Evolutionary conservation across 2,888 invertebrate species (phyloP), one percentile per base, ranked within the genome.

Genomic region (Trichopria drosophilae): DNA sequence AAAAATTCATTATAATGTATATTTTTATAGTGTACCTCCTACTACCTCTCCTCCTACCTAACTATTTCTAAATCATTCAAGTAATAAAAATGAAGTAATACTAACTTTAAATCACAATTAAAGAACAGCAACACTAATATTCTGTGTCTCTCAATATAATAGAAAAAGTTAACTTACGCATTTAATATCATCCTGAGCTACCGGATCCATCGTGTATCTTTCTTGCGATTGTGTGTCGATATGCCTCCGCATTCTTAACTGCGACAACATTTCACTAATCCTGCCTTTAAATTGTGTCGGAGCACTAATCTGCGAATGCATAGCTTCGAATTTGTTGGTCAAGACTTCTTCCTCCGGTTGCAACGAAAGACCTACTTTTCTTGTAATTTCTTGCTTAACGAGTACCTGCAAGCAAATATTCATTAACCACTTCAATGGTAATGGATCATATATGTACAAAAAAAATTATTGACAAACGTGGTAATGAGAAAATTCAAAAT

Each of bases 221-320:
- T 88, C 86, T 32, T 84, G 84, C 5, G 79, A 77, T 12, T 81
- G 81, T 32, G 82, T 81, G 45, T 80, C 77, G 50, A 79, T 73
- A 29, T 77, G 77, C 49, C 84, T 80, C 62, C 87, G 86, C 73
- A 91, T 82, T 49, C 89, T 82, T 64, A 94, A 87, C 60, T 93
- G 92, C 12, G 94, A 91, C 59, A 94, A 79, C 65, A 96, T 78
- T 78, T 96, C 95, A 74, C 91, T 93, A 47, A 96, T 80, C 44
- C 93, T 88, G 51, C 94, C 93, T 87, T 93, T 94, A 69, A 92
- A 93, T 62, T 96, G 90, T 29, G 93, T 92, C 22, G 96, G 95
- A 10, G 91, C 88, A 63, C 92, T 90, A 13, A 97, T 83, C 67
- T 94, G 88, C 0, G 88, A 84, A 53, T 92, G 87, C 69, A 96